Conservation (phyloP, 2,113 vertebrate genomes). For the Bubo blakistoni region DNA sequence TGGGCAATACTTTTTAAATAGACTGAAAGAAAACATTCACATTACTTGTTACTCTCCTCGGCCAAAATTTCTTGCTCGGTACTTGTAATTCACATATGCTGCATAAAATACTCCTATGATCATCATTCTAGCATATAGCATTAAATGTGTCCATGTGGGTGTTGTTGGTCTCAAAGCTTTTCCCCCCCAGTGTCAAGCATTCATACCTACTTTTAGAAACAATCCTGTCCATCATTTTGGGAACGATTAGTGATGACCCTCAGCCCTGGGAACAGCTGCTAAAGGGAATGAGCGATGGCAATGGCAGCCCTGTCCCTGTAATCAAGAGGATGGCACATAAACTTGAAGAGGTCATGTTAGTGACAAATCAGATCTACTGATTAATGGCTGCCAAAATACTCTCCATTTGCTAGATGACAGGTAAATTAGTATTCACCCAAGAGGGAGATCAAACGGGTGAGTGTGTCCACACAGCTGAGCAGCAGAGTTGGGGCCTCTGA, state of each 20-base stretch:
- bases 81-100: background rate
- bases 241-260: background rate
- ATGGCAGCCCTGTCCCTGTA: background rate
- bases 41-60: background rate
- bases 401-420: background rate
- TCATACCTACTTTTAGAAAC: background rate
- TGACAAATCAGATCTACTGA: background rate
- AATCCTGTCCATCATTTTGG: background rate
- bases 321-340: background rate
- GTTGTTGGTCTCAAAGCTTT: background rate
- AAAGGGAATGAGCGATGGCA: background rate
- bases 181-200: rapidly evolving
- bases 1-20: background rate
- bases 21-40: background rate
- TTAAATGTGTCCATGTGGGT: rapidly evolving
- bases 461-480: background rate
- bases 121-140: background rate
- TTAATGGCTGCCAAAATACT: background rate
- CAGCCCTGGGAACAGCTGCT: background rate
- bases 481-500: background rate
- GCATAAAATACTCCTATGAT: background rate
- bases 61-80: background rate
- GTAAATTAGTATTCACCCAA: background rate
- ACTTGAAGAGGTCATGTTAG: background rate
- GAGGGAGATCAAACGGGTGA: background rate